Base-by-base conservation (phyloP, 2,797 vertebrate genomes). In the Emys orbicularis region DNA sequence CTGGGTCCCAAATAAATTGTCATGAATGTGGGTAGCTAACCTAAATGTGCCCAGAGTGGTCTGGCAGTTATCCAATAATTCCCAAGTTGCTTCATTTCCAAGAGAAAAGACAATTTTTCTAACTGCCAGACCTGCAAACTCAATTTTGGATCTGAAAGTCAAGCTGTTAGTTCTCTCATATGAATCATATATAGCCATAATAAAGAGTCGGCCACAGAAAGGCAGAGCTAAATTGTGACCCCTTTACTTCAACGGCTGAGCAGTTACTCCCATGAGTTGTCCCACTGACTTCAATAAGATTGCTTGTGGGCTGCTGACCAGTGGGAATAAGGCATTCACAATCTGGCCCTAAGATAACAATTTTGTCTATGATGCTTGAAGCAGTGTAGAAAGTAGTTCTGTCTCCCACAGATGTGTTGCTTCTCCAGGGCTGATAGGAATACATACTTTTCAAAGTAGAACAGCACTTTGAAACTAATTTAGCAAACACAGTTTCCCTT, bases 31-130 rank as follows among this genome's bases (percentile, higher is more conserved):
- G 23, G 65, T 79, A 92, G 65, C 74, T 93, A 96, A 81, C 37
- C 80, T 96, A 95, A 95, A 96, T 82, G 87, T 84, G 91, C 77
- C 21, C 61, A 53, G 81, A 27, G 56, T 65, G 86, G 23, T 91
- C 84, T 91, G 88, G 90, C 80, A 94, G 90, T 87, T 94, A 94
- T 6, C 65, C 44, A 44, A 31, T 52, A 85, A 94, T 83, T 90
- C 86, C 85, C 54, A 90, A 34, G 37, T 92, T 84, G 89, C 41
- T 72, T 72, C n/a, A 25, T 72, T 72, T 72, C 23, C 10, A 72
- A 37, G 65, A 25, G 9, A 72, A 41, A 72, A 41, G 83, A 21
- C 16, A 29, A n/a, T 3, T 86, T 41, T 41, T 91, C 95, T 72
- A 21, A 4, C 18, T 12, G 87, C 16, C 68, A 84, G 2, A 1